Base-by-base conservation (phyloP, 2,797 vertebrate genomes). In the Pipistrellus nathusii region DNA sequence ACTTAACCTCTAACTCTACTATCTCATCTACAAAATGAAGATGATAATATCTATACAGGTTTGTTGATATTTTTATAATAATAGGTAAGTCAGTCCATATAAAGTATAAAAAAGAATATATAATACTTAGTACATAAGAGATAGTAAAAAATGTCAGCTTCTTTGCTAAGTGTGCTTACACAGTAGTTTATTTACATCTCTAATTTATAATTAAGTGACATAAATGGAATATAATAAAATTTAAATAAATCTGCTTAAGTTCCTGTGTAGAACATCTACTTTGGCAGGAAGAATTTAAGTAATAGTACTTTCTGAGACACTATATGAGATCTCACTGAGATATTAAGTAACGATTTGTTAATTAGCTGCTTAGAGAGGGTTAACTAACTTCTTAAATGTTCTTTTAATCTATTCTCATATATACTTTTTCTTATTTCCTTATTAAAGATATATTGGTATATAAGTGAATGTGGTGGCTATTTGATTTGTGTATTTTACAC, bases 361-460 rank as follows among this genome's bases (percentile, higher is more conserved):
- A 77, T 84, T 38, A 88, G 51, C 57, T 88, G 17, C 41, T 94
- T 93, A 59, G 85, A 93, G 4, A 88, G 51, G 18, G 66, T 83
- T 84, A 57, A 85, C 23, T 64, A 83, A 53, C 41, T 92, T 87
- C 57, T 92, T 89, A 95, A 91, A 83, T 46, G 73, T 87, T 76
- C 55, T 81, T 91, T 90, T 93, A 57, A 90, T 68, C 51, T 92
- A 76, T 23, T 53, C 8, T 72, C 69, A 83, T 18, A 6, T 27
- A 59, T 59, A 51, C 27, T 94, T 95, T 86, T 32, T 89, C 80
- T 66, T 46, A 32, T 75, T 92, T 66, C 76, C 75, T 85, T 84
- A 12, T 48, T 92, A 88, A 94, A 95, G 76, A 91, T 44, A 75
- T 15, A 72, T 5, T 82, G 59, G 12, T 76, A 6, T 71, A 80